These are phyloP conservation scores for Sorex fumeus DNA, from an alignment of 2,113 vertebrate species.

Conservation along the genomic window DNA sequence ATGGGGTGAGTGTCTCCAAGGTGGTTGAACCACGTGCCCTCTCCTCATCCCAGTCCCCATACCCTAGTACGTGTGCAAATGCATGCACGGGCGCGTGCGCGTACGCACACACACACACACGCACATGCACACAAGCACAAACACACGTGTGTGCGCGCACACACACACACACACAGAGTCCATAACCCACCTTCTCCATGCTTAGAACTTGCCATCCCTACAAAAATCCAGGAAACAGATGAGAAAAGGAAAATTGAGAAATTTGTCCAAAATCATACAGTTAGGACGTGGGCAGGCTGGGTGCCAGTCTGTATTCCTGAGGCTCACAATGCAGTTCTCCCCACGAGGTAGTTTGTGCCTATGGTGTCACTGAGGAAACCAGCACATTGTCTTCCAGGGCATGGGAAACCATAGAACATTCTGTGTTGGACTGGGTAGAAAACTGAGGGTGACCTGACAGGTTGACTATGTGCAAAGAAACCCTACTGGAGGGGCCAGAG, in stretches of 20 bases:
- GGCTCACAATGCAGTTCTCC: background rate
- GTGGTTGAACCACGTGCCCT: constrained; percentile 27
- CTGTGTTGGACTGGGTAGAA: background rate
- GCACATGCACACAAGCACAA: background rate
- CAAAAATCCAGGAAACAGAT: background rate
- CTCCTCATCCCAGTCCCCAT: background rate
- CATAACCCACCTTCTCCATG: background rate
- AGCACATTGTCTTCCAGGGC: background rate
- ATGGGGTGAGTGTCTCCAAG: constrained; percentile 73
- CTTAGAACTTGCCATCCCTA: background rate
- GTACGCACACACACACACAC: background rate
- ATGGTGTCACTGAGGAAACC: background rate
- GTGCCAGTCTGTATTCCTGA: background rate
- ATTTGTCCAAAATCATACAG: background rate
- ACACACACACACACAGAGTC: background rate
- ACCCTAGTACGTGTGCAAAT: background rate
- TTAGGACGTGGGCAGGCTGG: background rate
- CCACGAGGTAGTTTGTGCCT: background rate
- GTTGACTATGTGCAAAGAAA: background rate
- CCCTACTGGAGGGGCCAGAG: background rate
- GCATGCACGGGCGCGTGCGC: too few species aligned
- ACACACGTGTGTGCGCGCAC: background rate
- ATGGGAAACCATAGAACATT: background rate
- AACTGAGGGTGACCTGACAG: background rate
- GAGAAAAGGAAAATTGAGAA: constrained; percentile 46